Conservation (phyloP, 1,140 invertebrate genomes). For the Heliothis virescens region DNA sequence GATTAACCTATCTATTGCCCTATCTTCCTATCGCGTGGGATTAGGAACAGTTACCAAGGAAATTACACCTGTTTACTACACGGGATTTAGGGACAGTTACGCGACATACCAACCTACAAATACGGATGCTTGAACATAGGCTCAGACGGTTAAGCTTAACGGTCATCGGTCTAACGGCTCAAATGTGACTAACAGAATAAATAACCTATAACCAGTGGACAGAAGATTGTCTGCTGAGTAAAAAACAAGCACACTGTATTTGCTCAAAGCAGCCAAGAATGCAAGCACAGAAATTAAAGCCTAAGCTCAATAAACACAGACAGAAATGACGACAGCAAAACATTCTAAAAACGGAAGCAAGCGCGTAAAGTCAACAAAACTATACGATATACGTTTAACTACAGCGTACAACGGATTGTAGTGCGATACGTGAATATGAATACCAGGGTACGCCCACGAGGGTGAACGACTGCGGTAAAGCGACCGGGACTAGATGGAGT, state of each 20-base stretch:
- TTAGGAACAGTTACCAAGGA: background rate
- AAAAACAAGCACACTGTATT: background rate
- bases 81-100: constrained; percentile 2
- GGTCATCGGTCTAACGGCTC: background rate
- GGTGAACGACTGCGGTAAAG: constrained; percentile 40
- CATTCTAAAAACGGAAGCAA: constrained; percentile 36
- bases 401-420: background rate
- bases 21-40: constrained; percentile 19
- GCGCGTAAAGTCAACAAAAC: constrained; percentile 37
- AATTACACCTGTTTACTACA: constrained; percentile 14
- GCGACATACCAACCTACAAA: background rate
- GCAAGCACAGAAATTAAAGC: constrained; percentile 35
- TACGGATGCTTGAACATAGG: background rate
- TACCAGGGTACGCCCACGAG: constrained; percentile 26
- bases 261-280: constrained; percentile 7
- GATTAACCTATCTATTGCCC: constrained; percentile 8
- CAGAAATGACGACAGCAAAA: constrained; percentile 25
- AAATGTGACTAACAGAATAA: too few relatives aligned
- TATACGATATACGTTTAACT: background rate
- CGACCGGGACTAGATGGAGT: background rate
- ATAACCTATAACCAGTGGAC: too few relatives aligned
- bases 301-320: constrained; percentile 32
- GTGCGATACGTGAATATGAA: constrained; percentile 23
- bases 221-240: background rate
- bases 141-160: background rate